Base-by-base conservation (phyloP, 2,797 vertebrate genomes). In the Onychomys arenicola region DNA sequence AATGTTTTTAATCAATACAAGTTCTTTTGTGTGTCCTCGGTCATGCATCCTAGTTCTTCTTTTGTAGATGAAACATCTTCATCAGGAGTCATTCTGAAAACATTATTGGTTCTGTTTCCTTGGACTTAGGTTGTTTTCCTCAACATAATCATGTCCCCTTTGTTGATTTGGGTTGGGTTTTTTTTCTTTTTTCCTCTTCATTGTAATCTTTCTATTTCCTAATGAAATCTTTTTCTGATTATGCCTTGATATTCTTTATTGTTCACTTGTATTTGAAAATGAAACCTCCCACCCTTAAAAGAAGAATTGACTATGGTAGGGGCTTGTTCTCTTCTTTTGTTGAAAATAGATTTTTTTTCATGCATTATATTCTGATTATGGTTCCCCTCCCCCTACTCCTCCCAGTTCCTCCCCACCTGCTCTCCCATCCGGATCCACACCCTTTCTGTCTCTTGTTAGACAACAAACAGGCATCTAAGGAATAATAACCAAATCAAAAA, bases 161-260 rank as follows among this genome's bases (percentile, higher is more conserved):
- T 46, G 21, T 14, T 77, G 19, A 55, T 52, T 34, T 69, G 83
- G 14, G 65, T 34, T 67, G 29, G 67, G 34, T 69, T 69, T 55
- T 19, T 59, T 57, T 52, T 46, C 76, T 61, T 43, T 57, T 63
- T 37, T 43, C 2, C 19, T 88, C 8, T 92, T 95, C 75, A 77
- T 78, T 93, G 84, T 89, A 59, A 67, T 76, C 49, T 88, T 76
- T 90, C 43, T 92, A 71, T 86, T 91, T 93, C 69, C 71, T 71
- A 80, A n/a, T 61, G 27, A 43, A 67, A 29, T 37, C 59, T 89
- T 67, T 89, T 95, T 52, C 78, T 93, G 55, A 67, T 88, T 46
- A 67, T 27, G 3, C n/a, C 23, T 85, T 61, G 67, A 91, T n/a
- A 87, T 59, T 90, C 69, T 59, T 89, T 57, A 29, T 83, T 90